These are phyloP conservation scores for Dromiciops gliroides DNA, from an alignment of 2,113 vertebrate genomes.

Conservation along the genomic window DNA sequence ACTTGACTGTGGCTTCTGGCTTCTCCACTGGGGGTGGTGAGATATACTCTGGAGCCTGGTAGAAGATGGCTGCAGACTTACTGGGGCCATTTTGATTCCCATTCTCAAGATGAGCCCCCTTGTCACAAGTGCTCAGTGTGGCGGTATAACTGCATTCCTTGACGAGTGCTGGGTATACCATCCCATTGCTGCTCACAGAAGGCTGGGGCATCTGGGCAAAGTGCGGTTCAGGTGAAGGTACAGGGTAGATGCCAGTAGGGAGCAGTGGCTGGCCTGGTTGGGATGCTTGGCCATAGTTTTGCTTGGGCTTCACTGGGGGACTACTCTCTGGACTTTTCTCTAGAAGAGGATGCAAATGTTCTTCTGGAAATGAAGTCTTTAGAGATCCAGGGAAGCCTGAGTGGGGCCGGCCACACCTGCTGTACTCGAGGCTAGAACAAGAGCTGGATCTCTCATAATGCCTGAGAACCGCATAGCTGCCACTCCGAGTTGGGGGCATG, in stretches of 20 bases:
- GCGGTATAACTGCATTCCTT: constrained; percentile 87
- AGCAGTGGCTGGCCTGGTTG: constrained; percentile 88
- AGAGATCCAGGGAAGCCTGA: constrained; percentile 81
- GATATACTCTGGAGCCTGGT: constrained; percentile 72
- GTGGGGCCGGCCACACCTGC: constrained; percentile 84
- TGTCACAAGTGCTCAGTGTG: constrained; percentile 33
- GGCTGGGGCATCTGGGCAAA: constrained; percentile 89
- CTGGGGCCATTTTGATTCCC: constrained; percentile 86
- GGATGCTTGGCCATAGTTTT: constrained; percentile 83
- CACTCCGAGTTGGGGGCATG: constrained; percentile 91
- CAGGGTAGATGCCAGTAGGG: constrained; percentile 88
- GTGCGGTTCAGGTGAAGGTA: constrained; percentile 91
- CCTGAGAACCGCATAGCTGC: constrained; percentile 91
- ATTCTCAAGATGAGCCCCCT: constrained; percentile 80
- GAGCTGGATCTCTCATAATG: constrained; percentile 92
- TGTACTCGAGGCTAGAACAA: constrained; percentile 89
- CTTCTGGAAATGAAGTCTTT: constrained; percentile 85
- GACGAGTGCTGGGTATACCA: constrained; percentile 87
- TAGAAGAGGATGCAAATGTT: constrained; percentile 90
- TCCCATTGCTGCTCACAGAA: constrained; percentile 76
- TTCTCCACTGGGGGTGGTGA: constrained; percentile 66
- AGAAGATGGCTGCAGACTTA: constrained; percentile 74
- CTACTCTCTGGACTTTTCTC: constrained; percentile 97
- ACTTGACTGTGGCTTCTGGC: constrained; percentile 77
- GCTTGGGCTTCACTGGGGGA: constrained; percentile 90